phyloP scores from a whole-genome alignment of 1,140 invertebrate genomes.

The Drosophila watanabei region DNA sequence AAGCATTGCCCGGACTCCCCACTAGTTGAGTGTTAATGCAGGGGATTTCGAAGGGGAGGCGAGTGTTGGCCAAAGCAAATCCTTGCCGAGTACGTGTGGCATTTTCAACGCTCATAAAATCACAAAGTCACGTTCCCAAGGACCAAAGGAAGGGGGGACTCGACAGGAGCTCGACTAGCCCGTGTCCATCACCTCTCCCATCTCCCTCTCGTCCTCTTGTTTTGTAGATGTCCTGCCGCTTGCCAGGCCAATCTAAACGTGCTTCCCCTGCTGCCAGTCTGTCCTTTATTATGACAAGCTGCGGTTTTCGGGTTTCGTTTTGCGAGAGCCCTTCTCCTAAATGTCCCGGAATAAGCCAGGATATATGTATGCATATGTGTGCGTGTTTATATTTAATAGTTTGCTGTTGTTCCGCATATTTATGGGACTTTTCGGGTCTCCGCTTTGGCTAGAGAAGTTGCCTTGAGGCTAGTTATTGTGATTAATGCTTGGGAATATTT shows the following conservation, averaged over 20 bases:
- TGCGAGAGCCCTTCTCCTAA: conserved; percentile 36
- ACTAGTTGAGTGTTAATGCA: conserved; percentile 80
- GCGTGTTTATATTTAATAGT: conserved; percentile 77
- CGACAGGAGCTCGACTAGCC: conserved; percentile 47
- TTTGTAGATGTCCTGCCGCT: conserved; percentile 66
- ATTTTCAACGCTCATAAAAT: conserved; percentile 79
- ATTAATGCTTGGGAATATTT: conserved; percentile 60
- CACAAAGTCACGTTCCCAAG: conserved; percentile 75
- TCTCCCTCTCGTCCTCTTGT: conserved; percentile 24
- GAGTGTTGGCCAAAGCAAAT: conserved; percentile 42
- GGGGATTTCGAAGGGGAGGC: conserved; percentile 28
- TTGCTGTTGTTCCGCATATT: conserved; percentile 70
- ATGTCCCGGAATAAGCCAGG: conserved; percentile 60
- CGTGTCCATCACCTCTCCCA: conserved; percentile 60
- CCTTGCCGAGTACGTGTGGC: conserved; percentile 68
- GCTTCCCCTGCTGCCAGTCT: conserved; percentile 35
- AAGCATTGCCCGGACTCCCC: conserved; percentile 67
- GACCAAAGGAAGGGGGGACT: conserved; percentile 25
- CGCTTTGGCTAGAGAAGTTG: conserved; percentile 3
- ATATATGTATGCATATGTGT: conserved; percentile 40
- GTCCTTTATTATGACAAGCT: conserved; percentile 81
- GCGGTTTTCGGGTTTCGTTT: conserved; percentile 57
- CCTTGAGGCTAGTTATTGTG: conserved; percentile 55
- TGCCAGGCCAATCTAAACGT: conserved; percentile 62
- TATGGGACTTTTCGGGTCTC: conserved; percentile 44